Base-by-base conservation (phyloP, 2,888 invertebrate genomes). In the Calameuta filiformis region DNA sequence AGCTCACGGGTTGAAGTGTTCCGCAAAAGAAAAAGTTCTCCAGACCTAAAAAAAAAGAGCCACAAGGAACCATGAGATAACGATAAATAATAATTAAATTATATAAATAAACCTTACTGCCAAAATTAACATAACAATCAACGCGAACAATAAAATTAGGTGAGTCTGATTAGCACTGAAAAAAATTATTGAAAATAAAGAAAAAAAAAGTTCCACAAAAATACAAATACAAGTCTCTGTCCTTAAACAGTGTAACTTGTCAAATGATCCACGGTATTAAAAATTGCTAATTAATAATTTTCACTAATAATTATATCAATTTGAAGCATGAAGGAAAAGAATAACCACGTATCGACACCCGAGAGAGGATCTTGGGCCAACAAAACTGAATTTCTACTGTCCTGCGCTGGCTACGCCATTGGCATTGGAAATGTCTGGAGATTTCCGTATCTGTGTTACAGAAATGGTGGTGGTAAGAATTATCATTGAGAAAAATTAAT, bases 371-470 rank as follows among this genome's bases (percentile, higher is more conserved):
- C 94, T 81, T 97, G 96, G 97, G 94, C 93, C 33, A 95, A 92
- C 80, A 96, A 96, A 92, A 92, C 94, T 30, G 97, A 97, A 91
- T 97, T 96, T 90, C 91, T 97, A 68, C 92, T 97, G 77, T 96
- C 96, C 35, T 96, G 96, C 86, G 94, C 97, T 76, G 97, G 97
- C 35, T 97, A 96, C 87, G 96, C 96, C 9, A 96, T 97, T 76
- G 97, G 97, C 74, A 95, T 97, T 79, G 97, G 97, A 79, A 97
- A 97, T 90, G 95, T 97, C 15, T 96, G 96, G 96, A 93, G 97
- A 82, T 97, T 97, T 92, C 97, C 97, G 0, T 97, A 97, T 90
- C 92, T 97, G 78, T 97, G 96, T 89, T 97, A 97, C 90, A 94
- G 96, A 87, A 97, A 96, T 91, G 97, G 97, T 30, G 97, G 97